Evolutionary conservation across 2,888 invertebrate species (phyloP).

Genomic region (Philonicus albiceps): DNA sequence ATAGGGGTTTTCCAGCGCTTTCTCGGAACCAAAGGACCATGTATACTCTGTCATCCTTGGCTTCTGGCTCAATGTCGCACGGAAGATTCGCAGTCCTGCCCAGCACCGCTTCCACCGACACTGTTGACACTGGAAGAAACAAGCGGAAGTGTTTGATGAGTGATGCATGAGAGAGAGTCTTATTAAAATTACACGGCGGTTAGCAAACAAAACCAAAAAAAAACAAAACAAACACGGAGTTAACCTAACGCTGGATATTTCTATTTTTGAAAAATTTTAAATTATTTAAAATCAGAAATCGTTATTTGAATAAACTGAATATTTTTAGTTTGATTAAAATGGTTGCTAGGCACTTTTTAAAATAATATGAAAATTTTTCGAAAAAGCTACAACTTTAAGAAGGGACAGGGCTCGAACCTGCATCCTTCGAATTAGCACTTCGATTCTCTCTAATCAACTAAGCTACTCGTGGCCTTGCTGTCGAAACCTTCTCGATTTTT

Average conservation of each 20-base stretch:
- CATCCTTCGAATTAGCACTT: too few relatives aligned
- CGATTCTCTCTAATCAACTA: too few relatives aligned
- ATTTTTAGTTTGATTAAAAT: too few relatives aligned
- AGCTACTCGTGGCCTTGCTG: too few relatives aligned
- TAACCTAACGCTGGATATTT: background rate
- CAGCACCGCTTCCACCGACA: slow-evolving; percentile 82
- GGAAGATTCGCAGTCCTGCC: slow-evolving; percentile 85
- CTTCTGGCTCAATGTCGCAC: slow-evolving; percentile 87
- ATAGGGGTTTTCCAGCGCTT: slow-evolving; percentile 85
- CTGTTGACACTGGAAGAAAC: slow-evolving; percentile 68
- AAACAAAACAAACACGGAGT: background rate
- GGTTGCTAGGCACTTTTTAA: too few relatives aligned
- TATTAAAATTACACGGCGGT: background rate
- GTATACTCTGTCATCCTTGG: slow-evolving; percentile 84
- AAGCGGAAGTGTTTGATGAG: background rate
- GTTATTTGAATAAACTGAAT: too few relatives aligned
- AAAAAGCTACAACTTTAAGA: too few relatives aligned
- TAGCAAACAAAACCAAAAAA: background rate
- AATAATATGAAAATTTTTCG: too few relatives aligned
- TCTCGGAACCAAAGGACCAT: slow-evolving; percentile 94
- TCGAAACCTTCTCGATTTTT: too few relatives aligned
- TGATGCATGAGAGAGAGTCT: background rate
- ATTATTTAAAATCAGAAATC: too few relatives aligned
- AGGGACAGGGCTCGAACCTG: too few relatives aligned
- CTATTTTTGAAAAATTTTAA: background rate